Evolutionary conservation across 2,113 vertebrate species (phyloP), one percentile per base, ranked within the genome.

Genomic region (Mesocricetus auratus): DNA sequence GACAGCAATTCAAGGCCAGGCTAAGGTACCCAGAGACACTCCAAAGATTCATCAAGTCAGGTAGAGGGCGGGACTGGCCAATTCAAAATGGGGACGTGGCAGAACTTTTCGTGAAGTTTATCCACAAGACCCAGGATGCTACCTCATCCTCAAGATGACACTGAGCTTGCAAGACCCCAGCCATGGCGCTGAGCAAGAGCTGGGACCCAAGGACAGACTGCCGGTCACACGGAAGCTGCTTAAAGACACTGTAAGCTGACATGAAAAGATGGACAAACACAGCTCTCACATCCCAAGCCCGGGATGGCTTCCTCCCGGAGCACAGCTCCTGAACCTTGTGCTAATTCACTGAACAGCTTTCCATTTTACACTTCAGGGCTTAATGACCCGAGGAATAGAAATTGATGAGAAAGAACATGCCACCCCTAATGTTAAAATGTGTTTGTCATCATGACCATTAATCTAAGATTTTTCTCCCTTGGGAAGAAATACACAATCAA

Each of bases 331-430:
- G 17, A 42, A 45, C 58, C 66, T 31, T 10, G 42, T 64, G 50
- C 90, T 71, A 74, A 75, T 8, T 53, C 66, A 69, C 19, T 15
- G 69, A 90, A 58, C 60, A 9, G 33, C 33, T 31, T 81, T 85
- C 69, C 58, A 42, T 87, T 94, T 90, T 69, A 85, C 74, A 92
- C 47, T 60, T 87, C 85, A 64, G 68, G 91, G 92, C 74, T 95
- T 94, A 97, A 97, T 96, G 96, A 97, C 88, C 94, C 95, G 58
- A 62, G 79, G 94, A 90, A 94, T 64, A 88, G 88, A 64, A 95
- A 97, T 88, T 85, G 88, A 94, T 97, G 97, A 94, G 91, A 42
- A 90, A 81, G 93, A 86, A 77, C 60, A 2, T 5, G 93, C 75
- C 81, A n/a, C 24, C 58, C 47, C 24, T 73, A 39, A 87, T 94